phyloP scores from a whole-genome alignment of 35 echinoderm and acorn worm genomes.

The Heliocidaris erythrogramma region DNA sequence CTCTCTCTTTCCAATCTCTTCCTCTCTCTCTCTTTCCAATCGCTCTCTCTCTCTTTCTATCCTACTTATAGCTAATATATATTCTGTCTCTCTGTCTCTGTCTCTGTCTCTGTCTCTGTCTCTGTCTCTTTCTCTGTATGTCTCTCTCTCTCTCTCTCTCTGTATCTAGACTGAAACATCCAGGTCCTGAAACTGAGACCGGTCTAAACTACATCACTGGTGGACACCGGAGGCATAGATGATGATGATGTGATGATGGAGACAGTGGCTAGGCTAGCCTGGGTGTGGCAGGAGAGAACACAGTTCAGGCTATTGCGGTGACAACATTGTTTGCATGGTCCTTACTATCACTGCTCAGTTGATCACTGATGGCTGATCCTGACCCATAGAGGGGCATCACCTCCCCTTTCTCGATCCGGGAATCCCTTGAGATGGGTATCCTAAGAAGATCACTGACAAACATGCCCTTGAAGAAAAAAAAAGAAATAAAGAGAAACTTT shows the following conservation, averaged over 20 bases:
- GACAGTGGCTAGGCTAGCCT: background rate
- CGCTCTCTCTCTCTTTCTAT: background rate
- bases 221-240: background rate
- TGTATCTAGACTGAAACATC: background rate
- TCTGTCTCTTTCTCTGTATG: background rate
- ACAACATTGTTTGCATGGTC: constrained; percentile 15
- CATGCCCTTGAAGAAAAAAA: background rate
- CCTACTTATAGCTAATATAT: background rate
- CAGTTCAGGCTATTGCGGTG: background rate
- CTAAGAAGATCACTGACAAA: constrained; percentile 23
- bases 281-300: background rate
- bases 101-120: background rate
- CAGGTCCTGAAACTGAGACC: background rate
- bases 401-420: background rate
- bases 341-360: constrained; percentile 27
- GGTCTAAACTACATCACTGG: background rate
- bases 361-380: constrained; percentile 7
- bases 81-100: background rate
- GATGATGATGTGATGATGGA: background rate
- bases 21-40: no score
- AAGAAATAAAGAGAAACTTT: background rate
- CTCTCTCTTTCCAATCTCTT: background rate
- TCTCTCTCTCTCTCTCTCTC: background rate
- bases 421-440: background rate
- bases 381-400: constrained; percentile 22